These are phyloP conservation scores for Peucedramus taeniatus DNA, from an alignment of 2,113 vertebrate genomes.

Conservation along the genomic window DNA sequence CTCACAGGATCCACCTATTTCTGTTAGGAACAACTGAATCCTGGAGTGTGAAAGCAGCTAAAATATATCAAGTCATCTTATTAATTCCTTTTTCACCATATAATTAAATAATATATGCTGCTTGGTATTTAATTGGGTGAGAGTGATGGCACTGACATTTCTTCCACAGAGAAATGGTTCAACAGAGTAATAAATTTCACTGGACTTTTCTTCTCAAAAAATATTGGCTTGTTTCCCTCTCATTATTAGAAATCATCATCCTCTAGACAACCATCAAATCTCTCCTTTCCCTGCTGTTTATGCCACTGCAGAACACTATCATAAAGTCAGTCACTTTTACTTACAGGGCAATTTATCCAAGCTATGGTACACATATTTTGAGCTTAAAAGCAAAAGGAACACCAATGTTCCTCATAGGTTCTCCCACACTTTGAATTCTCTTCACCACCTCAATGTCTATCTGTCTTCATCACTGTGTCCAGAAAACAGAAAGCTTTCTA, in stretches of 20 bases:
- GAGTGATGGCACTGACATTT: background rate
- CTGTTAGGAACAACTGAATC: background rate
- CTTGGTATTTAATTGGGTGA: background rate
- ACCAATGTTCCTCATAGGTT: background rate
- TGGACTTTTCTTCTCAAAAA: background rate
- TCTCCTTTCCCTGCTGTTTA: background rate
- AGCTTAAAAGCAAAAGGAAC: background rate
- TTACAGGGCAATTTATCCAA: background rate
- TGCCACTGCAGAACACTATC: background rate
- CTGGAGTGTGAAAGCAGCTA: background rate
- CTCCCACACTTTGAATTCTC: background rate
- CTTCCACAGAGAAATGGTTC: background rate
- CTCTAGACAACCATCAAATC: background rate
- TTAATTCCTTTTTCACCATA: background rate
- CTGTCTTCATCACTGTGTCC: background rate
- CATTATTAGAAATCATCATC: background rate
- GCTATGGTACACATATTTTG: background rate
- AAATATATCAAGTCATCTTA: background rate
- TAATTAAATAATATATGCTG: background rate
- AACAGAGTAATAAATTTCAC: background rate
- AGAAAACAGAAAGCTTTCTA: background rate
- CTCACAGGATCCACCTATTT: background rate
- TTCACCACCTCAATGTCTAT: background rate
- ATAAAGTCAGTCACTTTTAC: background rate
- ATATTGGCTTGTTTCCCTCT: background rate